Conservation (phyloP, 92 coral and sea anemone genomes). For the Blastomussa wellsi region DNA sequence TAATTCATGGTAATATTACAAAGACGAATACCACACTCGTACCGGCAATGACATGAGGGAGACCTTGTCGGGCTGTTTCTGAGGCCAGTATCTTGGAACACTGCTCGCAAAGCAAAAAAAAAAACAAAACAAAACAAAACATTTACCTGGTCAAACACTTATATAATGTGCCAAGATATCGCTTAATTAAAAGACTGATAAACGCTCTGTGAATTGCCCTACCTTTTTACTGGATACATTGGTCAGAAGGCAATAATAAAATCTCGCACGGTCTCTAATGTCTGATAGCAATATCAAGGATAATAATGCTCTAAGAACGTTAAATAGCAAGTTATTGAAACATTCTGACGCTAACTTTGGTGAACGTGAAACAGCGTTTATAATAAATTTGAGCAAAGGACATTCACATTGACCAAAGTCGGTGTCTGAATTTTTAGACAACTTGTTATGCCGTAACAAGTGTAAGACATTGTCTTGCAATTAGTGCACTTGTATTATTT, state of each 20-base stretch:
- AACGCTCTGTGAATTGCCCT: not conserved
- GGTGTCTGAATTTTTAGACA: no score
- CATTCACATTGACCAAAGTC: no score
- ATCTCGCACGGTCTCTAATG: constrained; percentile 90
- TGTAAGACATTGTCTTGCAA: no score
- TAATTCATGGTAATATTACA: not conserved
- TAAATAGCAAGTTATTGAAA: no score
- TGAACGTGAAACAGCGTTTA: no score
- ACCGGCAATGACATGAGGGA: constrained; percentile 75
- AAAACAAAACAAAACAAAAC: not conserved
- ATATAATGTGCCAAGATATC: not conserved
- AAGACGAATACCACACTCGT: not conserved
- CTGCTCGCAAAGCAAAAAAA: constrained; percentile 25
- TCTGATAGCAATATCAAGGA: constrained; percentile 54
- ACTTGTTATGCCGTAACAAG: no score
- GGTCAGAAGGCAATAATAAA: constrained; percentile 88
- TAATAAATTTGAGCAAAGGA: no score
- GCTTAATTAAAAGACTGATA: not conserved
- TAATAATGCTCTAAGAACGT: no score
- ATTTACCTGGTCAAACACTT: not conserved
- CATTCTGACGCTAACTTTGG: no score
- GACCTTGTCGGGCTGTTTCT: constrained; percentile 62
- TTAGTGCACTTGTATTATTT: no score
- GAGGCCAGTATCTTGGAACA: constrained; percentile 79
- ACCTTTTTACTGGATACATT: constrained; percentile 92